Conservation (phyloP, 2,888 invertebrate species). For the Blomia tropicalis region DNA sequence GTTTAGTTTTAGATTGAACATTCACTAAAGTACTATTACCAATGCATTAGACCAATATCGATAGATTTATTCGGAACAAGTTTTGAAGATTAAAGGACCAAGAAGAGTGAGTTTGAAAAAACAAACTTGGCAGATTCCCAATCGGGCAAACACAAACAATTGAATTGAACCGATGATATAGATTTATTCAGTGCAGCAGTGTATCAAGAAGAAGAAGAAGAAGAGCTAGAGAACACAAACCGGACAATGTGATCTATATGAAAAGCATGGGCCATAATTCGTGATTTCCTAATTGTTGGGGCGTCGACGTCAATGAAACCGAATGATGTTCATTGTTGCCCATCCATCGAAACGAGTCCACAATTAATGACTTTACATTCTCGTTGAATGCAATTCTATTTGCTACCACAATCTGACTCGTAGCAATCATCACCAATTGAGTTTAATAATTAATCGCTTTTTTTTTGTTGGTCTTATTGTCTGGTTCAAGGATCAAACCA, state of each 20-base stretch:
- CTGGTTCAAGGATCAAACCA: background rate
- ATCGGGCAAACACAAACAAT: too few species aligned
- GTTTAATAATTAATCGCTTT: background rate
- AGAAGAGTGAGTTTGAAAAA: too few species aligned
- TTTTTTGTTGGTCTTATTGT: background rate
- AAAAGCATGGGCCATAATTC: too few species aligned
- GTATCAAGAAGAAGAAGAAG: too few species aligned
- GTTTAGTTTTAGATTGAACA: background rate
- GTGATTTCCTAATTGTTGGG: slow-evolving; percentile 8
- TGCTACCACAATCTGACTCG: background rate
- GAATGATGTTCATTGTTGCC: slow-evolving; percentile 1
- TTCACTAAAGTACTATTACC: background rate
- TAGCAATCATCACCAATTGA: background rate
- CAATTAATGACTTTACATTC: slow-evolving; percentile 1
- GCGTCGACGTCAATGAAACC: slow-evolving; percentile 14
- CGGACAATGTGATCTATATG: too few species aligned
- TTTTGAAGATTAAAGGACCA: too few species aligned
- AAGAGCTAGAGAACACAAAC: too few species aligned
- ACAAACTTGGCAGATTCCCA: too few species aligned
- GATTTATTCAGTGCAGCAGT: too few species aligned
- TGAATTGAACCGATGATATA: too few species aligned
- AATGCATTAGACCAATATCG: slow-evolving; percentile 8
- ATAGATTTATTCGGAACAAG: background rate
- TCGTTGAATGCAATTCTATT: background rate
- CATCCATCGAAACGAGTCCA: slow-evolving; percentile 6